Conservation (phyloP, 2,113 vertebrate species). For the Calonectris borealis region DNA sequence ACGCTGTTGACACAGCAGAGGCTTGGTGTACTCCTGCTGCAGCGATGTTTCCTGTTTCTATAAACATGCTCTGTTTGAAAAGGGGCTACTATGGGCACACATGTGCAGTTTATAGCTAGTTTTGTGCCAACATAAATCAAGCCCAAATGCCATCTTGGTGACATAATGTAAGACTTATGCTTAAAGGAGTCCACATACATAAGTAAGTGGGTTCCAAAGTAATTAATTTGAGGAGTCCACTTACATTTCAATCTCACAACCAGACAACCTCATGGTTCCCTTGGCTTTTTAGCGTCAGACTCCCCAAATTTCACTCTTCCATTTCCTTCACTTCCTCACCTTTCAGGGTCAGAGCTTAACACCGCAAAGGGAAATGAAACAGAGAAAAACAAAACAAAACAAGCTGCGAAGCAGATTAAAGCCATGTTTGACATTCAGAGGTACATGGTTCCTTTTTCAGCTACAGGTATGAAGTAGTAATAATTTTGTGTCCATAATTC, state of each 20-base stretch:
- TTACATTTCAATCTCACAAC: constrained; percentile 41
- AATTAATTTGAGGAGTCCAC: constrained; percentile 48
- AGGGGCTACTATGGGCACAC: constrained; percentile 60
- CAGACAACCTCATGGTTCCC: constrained; percentile 10
- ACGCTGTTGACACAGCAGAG: constrained; percentile 61
- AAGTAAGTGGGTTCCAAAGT: constrained; percentile 39
- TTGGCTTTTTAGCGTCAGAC: neutral
- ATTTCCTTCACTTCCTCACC: constrained; percentile 60
- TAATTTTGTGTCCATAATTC: neutral
- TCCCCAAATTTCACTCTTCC: constrained; percentile 48
- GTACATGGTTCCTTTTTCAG: neutral
- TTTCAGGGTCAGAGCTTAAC: constrained; percentile 54
- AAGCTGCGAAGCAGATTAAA: constrained; percentile 43
- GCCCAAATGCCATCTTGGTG: constrained; percentile 59
- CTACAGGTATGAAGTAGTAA: neutral
- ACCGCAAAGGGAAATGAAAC: constrained; percentile 56
- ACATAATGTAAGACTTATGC: constrained; percentile 47
- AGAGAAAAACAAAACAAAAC: constrained; percentile 52
- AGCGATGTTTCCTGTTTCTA: constrained; percentile 56
- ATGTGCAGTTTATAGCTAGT: constrained; percentile 52
- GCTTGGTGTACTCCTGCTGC: constrained; percentile 44
- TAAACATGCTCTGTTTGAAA: constrained; percentile 63
- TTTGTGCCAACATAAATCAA: constrained; percentile 68
- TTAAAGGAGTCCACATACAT: constrained; percentile 45
- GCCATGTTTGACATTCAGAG: neutral